Base-by-base conservation (phyloP, 2,888 invertebrate species). In the Apamea anceps region DNA sequence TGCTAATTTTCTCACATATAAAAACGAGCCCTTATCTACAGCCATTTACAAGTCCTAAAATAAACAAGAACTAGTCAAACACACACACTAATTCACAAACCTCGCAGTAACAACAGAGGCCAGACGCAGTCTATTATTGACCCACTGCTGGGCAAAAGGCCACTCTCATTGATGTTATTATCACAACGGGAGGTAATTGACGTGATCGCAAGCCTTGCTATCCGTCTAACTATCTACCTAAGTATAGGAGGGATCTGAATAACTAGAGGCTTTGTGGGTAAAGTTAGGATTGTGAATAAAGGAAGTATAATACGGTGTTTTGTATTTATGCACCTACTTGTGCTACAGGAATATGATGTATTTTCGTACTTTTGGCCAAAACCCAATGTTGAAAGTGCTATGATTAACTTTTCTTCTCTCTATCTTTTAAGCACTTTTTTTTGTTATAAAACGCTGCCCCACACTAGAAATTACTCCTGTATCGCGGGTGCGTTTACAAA, bases 141-240 rank as follows among this genome's bases (percentile, higher is more conserved):
- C 90, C 90, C 75, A 91, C 86, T 89, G 86, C 82, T 89, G 82
- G 79, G 84, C 80, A 86, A 89, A 81, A 90, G 82, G 87, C 90
- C 84, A 89, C 82, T 89, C 86, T 82, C 84, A 89, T 89, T 89
- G 89, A 84, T 85, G 87, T 87, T 88, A 92, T 91, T 92, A 92
- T 85, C 88, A 79, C 89, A 91, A 91, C 89, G 89, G 92, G 87
- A 89, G 80, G 89, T 91, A 92, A 92, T 92, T 91, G 90, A 85
- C 80, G 84, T 89, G 91, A 92, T 87, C 86, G 86, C 85, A 79
- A 85, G 87, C 75, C 85, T 85, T 80, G 84, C 81, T 87, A 87
- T 90, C 88, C 79, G 48, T 62, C 80, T 86, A 86, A 81, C 85
- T 87, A 89, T 86, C 85, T 86, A 72, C 45, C 63, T 88, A 89